Conservation (phyloP, 2,888 invertebrate genomes). For the Ectemnius continuus region DNA sequence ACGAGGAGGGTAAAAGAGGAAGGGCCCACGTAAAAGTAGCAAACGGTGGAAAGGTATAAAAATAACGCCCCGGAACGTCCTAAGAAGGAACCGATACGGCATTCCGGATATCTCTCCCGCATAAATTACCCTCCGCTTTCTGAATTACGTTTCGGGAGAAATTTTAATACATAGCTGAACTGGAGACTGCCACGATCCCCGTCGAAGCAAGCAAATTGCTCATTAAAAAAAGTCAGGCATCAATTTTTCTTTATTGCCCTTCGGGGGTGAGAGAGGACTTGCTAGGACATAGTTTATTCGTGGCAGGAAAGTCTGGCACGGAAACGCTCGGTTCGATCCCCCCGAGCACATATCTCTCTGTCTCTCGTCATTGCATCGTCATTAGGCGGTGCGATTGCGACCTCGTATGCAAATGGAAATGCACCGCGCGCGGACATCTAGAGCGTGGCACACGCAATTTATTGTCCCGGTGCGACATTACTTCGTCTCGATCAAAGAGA, state of each 20-base stretch:
- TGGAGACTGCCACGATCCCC: slow-evolving; percentile 12
- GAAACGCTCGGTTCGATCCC: background rate
- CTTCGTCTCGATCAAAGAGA: slow-evolving; percentile 1
- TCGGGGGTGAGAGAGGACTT: background rate
- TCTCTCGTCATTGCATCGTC: slow-evolving; percentile 6
- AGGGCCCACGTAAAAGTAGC: background rate
- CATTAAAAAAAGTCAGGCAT: background rate
- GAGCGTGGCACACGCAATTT: background rate
- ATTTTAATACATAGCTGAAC: background rate
- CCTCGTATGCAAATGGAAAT: background rate
- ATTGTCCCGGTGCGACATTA: background rate
- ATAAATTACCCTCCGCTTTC: slow-evolving; percentile 9
- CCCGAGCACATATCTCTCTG: background rate
- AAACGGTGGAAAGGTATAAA: slow-evolving; percentile 11
- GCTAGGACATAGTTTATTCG: background rate
- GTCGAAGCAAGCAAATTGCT: background rate
- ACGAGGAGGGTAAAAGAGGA: background rate
- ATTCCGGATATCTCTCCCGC: background rate
- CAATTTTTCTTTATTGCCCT: background rate
- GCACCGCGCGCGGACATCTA: background rate
- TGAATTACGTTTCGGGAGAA: background rate
- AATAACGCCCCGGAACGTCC: slow-evolving; percentile 26
- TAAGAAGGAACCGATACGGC: slow-evolving; percentile 5
- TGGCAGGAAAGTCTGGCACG: background rate
- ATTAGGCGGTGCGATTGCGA: background rate